phyloP scores from a whole-genome alignment of 92 coral and sea anemone genomes.

The Phenganax subtilis region DNA sequence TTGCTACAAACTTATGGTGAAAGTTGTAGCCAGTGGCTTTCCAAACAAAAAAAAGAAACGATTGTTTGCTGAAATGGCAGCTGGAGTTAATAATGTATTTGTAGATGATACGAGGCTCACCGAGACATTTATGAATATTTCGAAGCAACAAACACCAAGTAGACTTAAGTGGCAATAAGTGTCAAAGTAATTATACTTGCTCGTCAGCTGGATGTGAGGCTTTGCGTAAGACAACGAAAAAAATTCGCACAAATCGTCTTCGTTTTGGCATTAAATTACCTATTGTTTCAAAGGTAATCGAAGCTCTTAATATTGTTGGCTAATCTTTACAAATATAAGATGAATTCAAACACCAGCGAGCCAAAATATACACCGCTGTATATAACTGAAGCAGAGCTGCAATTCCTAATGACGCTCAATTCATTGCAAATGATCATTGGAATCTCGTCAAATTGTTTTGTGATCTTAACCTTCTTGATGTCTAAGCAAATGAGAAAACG shows the following conservation, averaged over 20 bases:
- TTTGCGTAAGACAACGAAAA: no score
- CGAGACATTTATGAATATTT: no score
- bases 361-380: background rate
- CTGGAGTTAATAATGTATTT: no score
- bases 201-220: no score
- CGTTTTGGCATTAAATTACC: background rate
- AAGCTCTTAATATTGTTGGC: background rate
- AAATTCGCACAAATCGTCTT: background rate
- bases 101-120: no score
- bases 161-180: no score
- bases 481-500: slow-evolving; percentile 4
- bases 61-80: no score
- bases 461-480: background rate
- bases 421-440: slow-evolving; percentile 8
- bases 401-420: background rate
- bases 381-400: background rate
- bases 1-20: no score
- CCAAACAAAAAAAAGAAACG: no score
- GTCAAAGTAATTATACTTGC: no score
- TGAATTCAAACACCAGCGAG: background rate
- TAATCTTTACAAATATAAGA: background rate
- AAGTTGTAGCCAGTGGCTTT: no score
- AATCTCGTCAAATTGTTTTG: background rate
- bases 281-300: background rate
- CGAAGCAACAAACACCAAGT: no score